Evolutionary conservation across 2,113 vertebrate species (phyloP).

Genomic region (Rafetus swinhoei): DNA sequence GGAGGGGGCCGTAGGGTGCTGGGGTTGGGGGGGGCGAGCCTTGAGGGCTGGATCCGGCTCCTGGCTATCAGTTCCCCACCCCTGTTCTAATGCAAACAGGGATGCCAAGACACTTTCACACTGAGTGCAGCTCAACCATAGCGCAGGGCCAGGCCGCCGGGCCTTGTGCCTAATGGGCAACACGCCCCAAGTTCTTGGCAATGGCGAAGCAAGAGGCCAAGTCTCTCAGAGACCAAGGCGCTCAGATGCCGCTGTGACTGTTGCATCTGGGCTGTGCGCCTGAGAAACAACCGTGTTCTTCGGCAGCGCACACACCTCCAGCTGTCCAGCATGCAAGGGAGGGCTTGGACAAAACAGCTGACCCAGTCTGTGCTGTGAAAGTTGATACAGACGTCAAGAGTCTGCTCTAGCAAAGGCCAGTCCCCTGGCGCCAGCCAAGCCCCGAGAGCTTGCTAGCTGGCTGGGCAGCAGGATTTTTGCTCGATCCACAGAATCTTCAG

Average conservation of each 20-base stretch:
- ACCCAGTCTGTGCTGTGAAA: slow-evolving; percentile 32
- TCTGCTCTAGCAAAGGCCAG: slow-evolving; percentile 60
- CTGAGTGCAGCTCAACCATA: not conserved
- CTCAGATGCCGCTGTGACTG: too few relatives aligned
- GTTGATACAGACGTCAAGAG: slow-evolving; percentile 15
- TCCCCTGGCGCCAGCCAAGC: not conserved
- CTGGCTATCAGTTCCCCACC: too few relatives aligned
- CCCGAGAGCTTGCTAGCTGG: slow-evolving; percentile 54
- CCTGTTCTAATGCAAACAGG: too few relatives aligned
- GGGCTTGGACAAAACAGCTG: not conserved
- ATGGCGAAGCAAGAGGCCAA: too few relatives aligned
- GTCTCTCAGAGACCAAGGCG: too few relatives aligned
- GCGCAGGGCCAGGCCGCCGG: too few relatives aligned
- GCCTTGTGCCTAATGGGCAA: too few relatives aligned
- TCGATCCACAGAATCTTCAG: not conserved
- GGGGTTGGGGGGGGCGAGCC: too few relatives aligned
- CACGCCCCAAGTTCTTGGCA: too few relatives aligned
- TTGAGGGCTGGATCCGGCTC: too few relatives aligned
- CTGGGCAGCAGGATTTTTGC: not conserved
- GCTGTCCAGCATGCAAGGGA: not conserved
- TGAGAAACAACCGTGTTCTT: not conserved
- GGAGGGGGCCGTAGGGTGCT: too few relatives aligned
- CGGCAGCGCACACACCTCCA: not conserved
- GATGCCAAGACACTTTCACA: not conserved
- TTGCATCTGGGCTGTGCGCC: not conserved